Percentiles rank a stretch among this genome's conserved stretches.
Conservation (phyloP, 2,888 invertebrate species). For the Serripes groenlandicus region DNA sequence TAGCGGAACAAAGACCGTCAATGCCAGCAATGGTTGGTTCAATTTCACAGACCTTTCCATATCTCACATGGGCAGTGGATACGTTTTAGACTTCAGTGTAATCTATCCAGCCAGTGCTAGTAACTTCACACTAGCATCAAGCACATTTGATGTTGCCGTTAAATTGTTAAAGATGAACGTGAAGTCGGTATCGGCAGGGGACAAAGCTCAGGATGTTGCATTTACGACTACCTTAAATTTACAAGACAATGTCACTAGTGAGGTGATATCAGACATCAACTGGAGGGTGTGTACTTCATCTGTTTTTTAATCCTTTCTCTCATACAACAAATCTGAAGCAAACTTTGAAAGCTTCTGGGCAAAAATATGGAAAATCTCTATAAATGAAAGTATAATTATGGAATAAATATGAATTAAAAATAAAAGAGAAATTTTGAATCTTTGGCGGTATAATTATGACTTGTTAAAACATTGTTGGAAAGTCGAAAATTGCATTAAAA, state of each 20-base stretch:
- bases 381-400: too few species aligned
- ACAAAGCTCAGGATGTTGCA: conserved; percentile 56
- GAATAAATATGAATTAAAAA: too few species aligned
- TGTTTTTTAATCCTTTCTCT: too few species aligned
- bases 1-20: conserved; percentile 71
- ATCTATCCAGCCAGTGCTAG: conserved; percentile 69
- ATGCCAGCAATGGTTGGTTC: conserved; percentile 80
- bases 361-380: too few species aligned
- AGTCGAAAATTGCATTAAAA: too few species aligned
- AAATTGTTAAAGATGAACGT: conserved; percentile 61
- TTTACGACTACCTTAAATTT: conserved; percentile 66
- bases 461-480: too few species aligned
- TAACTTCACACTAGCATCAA: conserved; percentile 69
- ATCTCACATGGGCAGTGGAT: conserved; percentile 76
- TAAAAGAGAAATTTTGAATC: too few species aligned
- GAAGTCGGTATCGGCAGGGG: conserved; percentile 48
- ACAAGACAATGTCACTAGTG: conserved; percentile 60
- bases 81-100: conserved; percentile 76
- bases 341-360: too few species aligned
- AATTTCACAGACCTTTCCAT: conserved; percentile 82
- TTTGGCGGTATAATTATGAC: too few species aligned
- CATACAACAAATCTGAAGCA: too few species aligned
- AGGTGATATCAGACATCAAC: conserved; percentile 64
- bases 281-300: conserved; percentile 73
- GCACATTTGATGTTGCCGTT: conserved; percentile 62